Base-by-base conservation (phyloP, 1,140 invertebrate species). In the Aporrectodea caliginosa region DNA sequence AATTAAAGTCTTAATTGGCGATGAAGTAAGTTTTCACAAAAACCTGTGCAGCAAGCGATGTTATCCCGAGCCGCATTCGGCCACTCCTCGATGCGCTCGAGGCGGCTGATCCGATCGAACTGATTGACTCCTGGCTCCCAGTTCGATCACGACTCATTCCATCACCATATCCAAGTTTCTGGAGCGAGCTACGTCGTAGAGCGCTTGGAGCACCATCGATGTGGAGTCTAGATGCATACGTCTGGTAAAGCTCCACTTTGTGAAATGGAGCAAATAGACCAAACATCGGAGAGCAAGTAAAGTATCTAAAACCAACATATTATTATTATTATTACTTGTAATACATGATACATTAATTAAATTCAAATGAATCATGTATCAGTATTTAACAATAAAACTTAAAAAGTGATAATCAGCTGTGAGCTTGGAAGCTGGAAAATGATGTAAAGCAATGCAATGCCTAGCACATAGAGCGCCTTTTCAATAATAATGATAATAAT, bases 231-330 rank as follows among this genome's bases (percentile, higher is more conserved):
- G 32, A 16, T 2, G 35, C 33, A 1, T n/a, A 30, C 27, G n/a
- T 32, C 30, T 22, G 27, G 35, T 35, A 69, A 27, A 73, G 34
- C 16, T 84, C 81, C 1, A 88, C 86, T 83, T 88, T 88, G 84
- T 93, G 91, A 31, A 93, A 88, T 0, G 96, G 96, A 6, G 96
- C 94, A 90, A 99, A 98, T 34, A 98, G 90, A 1, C 97, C 97
- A 87, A 93, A 94, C 84, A 94, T 93, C 29, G 93, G 92, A 79
- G 91, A 91, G 88, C 97, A 98, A 82, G 94, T 92, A 89, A 98
- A 98, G 89, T 98, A 99, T 89, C 96, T 97, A 89, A 73, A 83
- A 80, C 33, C 43, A 58, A 58, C 22, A 58, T 58, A 58, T 58
- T 22, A 58, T 12, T 22, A 58, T 58, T 58, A 12, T 58, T n/a